Percentiles rank a stretch among this genome's conserved stretches.
phyloP scores from a whole-genome alignment of 2,113 vertebrate genomes.

The Gadus macrocephalus region DNA sequence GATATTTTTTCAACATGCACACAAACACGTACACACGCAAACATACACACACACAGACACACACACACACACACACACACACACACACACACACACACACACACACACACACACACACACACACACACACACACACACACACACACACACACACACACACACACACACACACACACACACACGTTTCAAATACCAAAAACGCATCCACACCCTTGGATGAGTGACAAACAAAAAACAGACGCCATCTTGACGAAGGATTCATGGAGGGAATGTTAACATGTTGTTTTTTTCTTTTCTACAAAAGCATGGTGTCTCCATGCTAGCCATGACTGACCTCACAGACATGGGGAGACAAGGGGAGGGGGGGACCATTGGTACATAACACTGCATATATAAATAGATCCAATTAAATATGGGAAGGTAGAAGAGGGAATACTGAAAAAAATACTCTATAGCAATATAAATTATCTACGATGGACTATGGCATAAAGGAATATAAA shows the following conservation, averaged over 20 bases:
- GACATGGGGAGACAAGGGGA: constrained; percentile 22
- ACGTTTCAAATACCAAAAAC: constrained; percentile 35
- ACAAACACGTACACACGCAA: constrained; percentile 1
- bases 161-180: constrained; percentile 20
- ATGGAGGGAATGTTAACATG: constrained; percentile 70
- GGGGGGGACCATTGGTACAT: constrained; percentile 54
- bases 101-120: constrained; percentile 35
- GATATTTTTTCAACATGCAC: constrained; percentile 21
- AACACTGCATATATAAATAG: constrained; percentile 81
- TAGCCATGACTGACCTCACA: constrained; percentile 57
- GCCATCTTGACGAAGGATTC: constrained; percentile 50
- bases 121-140: neutral
- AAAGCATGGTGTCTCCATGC: constrained; percentile 43
- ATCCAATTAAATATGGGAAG: constrained; percentile 75
- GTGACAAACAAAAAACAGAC: constrained; percentile 32
- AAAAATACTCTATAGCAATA: constrained; percentile 73
- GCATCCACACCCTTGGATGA: constrained; percentile 35
- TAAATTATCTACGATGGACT: constrained; percentile 71
- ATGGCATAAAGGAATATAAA: constrained; percentile 62
- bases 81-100: constrained; percentile 34
- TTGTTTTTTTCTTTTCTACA: constrained; percentile 37
- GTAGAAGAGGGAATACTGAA: constrained; percentile 72
- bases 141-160: constrained; percentile 25
- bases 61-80: constrained; percentile 25
- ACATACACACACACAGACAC: constrained; percentile 41